Evolutionary conservation across 2,797 vertebrate genomes (phyloP), one percentile per base, ranked within the genome.

Genomic region (Melopsittacus undulatus): DNA sequence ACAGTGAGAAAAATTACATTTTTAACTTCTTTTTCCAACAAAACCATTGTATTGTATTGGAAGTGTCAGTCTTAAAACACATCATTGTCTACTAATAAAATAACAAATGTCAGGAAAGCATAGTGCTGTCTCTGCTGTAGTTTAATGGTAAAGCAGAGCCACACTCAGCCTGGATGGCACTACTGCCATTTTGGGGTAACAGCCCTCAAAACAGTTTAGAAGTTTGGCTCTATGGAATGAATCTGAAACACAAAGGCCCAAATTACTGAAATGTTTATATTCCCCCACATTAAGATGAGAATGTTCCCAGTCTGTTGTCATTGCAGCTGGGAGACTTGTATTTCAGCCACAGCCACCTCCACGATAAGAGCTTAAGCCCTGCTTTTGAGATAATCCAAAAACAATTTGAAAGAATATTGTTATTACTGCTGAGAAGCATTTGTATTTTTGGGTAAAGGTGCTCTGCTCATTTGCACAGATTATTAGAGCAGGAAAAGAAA

Each of bases 1-100:
- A 98, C 96, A 97, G 99, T 99, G 83, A 98, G 97, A 77, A 92
- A 62, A 54, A 70, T 16, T n/a, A 8, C 26, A 9, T 32, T 92
- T 78, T 87, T 66, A 67, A 32, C 30, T 59, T 16, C 27, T 92
- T 67, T 38, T 87, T 52, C 66, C 27, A 70, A 23, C 9, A 89
- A 70, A 91, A 72, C 8, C 7, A 3, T 46, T 62, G 21, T 29
- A 59, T 49, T 83, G 62, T 59, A 36, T 32, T 90, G 68, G 36
- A 72, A 61, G 7, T 3, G 5, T 72, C 42, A 83, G n/a, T 34
- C 21, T 90, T 74, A 30, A 84, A 95, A 69, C 17, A 64, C 14
- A 29, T 34, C 11, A 5, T 68, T 83, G 40, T 63, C 22, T 2
- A 1, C 76, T 89, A 87, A 75, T 64, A 75, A 83, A 81, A 45